Conservation (phyloP, 2,888 invertebrate genomes). For the Drosophila seclusa region DNA sequence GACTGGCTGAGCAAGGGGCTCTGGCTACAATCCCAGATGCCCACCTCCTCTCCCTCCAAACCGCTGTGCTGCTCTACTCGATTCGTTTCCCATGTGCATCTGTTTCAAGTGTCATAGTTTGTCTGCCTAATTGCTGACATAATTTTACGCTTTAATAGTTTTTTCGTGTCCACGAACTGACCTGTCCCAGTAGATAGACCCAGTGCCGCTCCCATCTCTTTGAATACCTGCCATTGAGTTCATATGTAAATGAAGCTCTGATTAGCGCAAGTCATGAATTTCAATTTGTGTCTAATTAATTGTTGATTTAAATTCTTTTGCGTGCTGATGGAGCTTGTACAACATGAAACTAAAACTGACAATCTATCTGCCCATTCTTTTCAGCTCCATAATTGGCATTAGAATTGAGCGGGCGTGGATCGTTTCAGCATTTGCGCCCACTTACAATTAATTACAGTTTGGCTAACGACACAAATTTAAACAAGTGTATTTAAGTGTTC, state of each 20-base stretch:
- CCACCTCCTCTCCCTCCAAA: neutral
- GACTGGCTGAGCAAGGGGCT: slow-evolving; percentile 5
- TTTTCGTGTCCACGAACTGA: slow-evolving; percentile 48
- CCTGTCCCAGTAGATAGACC: slow-evolving; percentile 26
- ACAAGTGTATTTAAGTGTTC: slow-evolving; percentile 18
- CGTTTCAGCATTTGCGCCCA: slow-evolving; percentile 26
- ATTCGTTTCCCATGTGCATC: slow-evolving; percentile 29
- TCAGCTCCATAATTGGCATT: slow-evolving; percentile 39
- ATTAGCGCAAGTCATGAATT: slow-evolving; percentile 77
- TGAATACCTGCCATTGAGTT: slow-evolving; percentile 57
- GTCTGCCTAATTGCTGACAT: slow-evolving; percentile 74
- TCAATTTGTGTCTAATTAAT: slow-evolving; percentile 77
- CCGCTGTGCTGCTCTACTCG: neutral
- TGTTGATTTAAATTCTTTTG: slow-evolving; percentile 71
- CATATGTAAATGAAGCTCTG: slow-evolving; percentile 75
- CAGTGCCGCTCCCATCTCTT: neutral
- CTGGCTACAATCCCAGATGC: slow-evolving; percentile 1
- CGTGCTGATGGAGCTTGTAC: slow-evolving; percentile 53
- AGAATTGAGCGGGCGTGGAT: slow-evolving; percentile 16
- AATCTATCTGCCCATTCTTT: slow-evolving; percentile 12
- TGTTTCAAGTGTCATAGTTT: slow-evolving; percentile 68
- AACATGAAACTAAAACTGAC: slow-evolving; percentile 6
- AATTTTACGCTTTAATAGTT: slow-evolving; percentile 74
- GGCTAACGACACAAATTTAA: slow-evolving; percentile 23
- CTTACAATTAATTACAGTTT: slow-evolving; percentile 39